Conservation (phyloP, 1,140 invertebrate genomes). For the Drosophila rhopaloa region DNA sequence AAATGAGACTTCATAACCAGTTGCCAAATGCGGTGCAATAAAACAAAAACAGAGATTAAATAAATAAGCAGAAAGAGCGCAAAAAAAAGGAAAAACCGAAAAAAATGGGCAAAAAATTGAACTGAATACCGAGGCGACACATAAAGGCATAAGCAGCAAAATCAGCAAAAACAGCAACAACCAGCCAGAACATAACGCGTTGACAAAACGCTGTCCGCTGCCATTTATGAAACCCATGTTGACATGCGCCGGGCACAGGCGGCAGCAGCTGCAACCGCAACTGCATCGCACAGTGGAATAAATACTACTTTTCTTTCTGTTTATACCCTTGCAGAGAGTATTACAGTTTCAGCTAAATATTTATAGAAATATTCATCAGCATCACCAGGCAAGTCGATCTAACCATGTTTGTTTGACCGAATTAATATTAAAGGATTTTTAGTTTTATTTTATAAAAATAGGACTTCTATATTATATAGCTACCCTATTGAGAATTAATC, state of each 20-base stretch:
- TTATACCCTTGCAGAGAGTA: too few relatives aligned
- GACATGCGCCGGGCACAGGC: slow-evolving; percentile 78
- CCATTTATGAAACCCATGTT: slow-evolving; percentile 82
- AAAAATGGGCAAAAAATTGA: slow-evolving; percentile 64
- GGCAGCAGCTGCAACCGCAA: slow-evolving; percentile 34
- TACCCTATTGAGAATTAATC: too few relatives aligned
- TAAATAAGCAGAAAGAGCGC: slow-evolving; percentile 41
- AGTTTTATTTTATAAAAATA: too few relatives aligned
- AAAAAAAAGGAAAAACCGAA: slow-evolving; percentile 35
- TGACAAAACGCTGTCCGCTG: slow-evolving; percentile 75
- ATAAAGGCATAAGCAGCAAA: slow-evolving; percentile 73
- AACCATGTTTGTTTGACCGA: too few relatives aligned
- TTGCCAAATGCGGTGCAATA: slow-evolving; percentile 71
- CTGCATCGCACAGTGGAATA: slow-evolving; percentile 39
- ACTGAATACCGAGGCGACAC: slow-evolving; percentile 77
- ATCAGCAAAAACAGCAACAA: slow-evolving; percentile 23
- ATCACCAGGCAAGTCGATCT: too few relatives aligned
- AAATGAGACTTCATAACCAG: slow-evolving; percentile 82
- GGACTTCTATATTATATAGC: too few relatives aligned
- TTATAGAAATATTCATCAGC: too few relatives aligned
- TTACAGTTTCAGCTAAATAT: too few relatives aligned
- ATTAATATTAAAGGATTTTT: too few relatives aligned
- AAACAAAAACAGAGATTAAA: slow-evolving; percentile 47
- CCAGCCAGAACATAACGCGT: slow-evolving; percentile 68
- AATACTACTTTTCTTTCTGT: background rate